Conservation (phyloP, 1,140 invertebrate genomes). For the Drosophila arawakana region DNA sequence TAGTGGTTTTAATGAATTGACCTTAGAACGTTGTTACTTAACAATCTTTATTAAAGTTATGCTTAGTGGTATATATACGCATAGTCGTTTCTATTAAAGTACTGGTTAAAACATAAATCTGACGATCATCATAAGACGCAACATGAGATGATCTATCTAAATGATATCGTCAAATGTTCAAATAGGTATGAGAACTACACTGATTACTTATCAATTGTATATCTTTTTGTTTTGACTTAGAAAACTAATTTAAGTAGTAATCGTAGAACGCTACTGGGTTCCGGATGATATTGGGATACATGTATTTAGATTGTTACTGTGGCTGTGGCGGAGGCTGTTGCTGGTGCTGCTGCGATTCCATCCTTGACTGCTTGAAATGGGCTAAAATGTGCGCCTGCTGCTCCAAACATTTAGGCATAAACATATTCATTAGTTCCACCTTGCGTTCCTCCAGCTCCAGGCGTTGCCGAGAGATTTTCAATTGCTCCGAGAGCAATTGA, state of each 20-base stretch:
- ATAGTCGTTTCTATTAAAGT: constrained; percentile 22
- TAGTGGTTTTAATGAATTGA: neutral
- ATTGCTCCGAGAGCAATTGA: constrained; percentile 67
- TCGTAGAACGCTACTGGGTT: constrained; percentile 29
- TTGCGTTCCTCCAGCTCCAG: constrained; percentile 74
- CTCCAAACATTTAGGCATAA: constrained; percentile 76
- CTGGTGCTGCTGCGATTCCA: constrained; percentile 18
- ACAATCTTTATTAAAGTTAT: constrained; percentile 38
- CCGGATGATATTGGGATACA: constrained; percentile 22
- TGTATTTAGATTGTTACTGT: constrained; percentile 37
- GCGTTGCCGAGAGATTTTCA: constrained; percentile 69
- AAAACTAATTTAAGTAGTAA: constrained; percentile 35
- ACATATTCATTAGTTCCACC: constrained; percentile 66
- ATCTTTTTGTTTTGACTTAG: constrained; percentile 26
- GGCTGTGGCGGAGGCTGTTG: constrained; percentile 25
- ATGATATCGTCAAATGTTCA: constrained; percentile 12
- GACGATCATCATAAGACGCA: constrained; percentile 7
- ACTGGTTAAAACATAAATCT: constrained; percentile 29
- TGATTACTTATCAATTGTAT: constrained; percentile 5
- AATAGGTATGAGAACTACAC: constrained; percentile 24
- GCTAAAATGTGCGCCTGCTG: constrained; percentile 69
- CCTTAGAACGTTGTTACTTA: neutral
- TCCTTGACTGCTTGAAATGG: constrained; percentile 46
- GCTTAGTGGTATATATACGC: constrained; percentile 39
- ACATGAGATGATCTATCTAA: neutral